Evolutionary conservation across 2,888 invertebrate genomes (phyloP).

Genomic region (Patella pellucida): DNA sequence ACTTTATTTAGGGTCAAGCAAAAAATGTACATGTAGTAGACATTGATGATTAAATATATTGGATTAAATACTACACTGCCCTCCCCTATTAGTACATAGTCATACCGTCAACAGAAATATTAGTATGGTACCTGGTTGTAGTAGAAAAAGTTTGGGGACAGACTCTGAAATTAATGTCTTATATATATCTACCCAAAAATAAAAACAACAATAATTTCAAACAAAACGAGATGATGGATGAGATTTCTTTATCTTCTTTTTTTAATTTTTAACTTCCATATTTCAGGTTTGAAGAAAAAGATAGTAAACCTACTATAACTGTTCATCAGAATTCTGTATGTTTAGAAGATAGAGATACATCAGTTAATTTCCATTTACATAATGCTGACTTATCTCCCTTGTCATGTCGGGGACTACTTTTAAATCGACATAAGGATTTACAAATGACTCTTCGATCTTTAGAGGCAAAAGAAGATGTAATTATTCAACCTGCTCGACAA

Average conservation of each 20-base stretch:
- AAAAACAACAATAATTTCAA: too few species aligned
- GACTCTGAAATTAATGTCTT: not conserved
- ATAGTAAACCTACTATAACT: not conserved
- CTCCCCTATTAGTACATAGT: too few species aligned
- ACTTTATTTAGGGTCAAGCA: too few species aligned
- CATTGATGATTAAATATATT: too few species aligned
- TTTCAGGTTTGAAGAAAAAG: not conserved
- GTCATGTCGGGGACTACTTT: slow-evolving; percentile 46
- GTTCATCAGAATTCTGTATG: not conserved
- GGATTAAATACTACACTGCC: too few species aligned
- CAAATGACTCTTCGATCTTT: slow-evolving; percentile 32
- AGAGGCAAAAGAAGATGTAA: not conserved
- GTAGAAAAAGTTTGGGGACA: too few species aligned
- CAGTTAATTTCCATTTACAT: slow-evolving; percentile 24
- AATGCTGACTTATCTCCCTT: slow-evolving; percentile 39
- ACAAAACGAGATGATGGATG: too few species aligned
- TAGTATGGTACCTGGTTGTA: too few species aligned
- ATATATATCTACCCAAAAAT: not conserved
- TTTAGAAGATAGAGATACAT: not conserved
- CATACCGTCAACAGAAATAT: too few species aligned
- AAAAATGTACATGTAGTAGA: too few species aligned
- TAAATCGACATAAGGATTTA: slow-evolving; percentile 34
- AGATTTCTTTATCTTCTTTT: not conserved
- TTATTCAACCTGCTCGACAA: too few species aligned
- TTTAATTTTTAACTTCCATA: not conserved